Evolutionary conservation across 1,140 invertebrate genomes (phyloP), one percentile per base, ranked within the genome.

Genomic region (Penaeus indicus): DNA sequence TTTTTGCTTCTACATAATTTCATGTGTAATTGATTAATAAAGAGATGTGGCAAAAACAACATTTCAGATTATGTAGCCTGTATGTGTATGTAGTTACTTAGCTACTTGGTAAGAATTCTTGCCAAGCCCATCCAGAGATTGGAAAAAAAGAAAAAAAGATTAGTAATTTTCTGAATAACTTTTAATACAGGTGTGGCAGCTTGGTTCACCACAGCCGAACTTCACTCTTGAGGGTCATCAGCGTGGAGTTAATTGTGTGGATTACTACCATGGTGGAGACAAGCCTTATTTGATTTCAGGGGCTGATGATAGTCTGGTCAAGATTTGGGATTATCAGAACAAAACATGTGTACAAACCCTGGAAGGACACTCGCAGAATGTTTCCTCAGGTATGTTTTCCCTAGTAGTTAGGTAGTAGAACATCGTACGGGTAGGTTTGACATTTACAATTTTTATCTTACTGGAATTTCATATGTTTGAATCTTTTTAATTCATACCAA

Each of bases 271-370:
- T 92, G 98, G 97, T n/a, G 98, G 98, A n/a, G 99, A 99, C 92
- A 99, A 99, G 92, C 99, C 99, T 0, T 99, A 99, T 93, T 94
- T 99, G 32, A 99, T 99, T 92, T 99, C 99, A 84, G 99, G 99
- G 25, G 98, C 98, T 77, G 99, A 99, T 93, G 99, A 99, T 93
- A 95, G 97, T 72, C 94, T 97, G 1, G 98, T 99, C 0, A 99
- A 99, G 94, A 99, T 99, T 90, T 99, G 99, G 99, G 99, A 99
- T 93, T 99, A 99, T 93, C 97, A 99, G 92, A 99, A 99, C 93
- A 99, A 99, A 94, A 99, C 98, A 0, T 99, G 99, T 93, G 99
- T 99, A 0, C 98, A 99, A 92, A 99, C 98, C 0, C 93, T 99
- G 32, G 98, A 99, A 93, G 98, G 96, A 16, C 99, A 99, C 93